Conservation (phyloP, 2,797 vertebrate genomes). For the Micropoecilia bifurca region DNA sequence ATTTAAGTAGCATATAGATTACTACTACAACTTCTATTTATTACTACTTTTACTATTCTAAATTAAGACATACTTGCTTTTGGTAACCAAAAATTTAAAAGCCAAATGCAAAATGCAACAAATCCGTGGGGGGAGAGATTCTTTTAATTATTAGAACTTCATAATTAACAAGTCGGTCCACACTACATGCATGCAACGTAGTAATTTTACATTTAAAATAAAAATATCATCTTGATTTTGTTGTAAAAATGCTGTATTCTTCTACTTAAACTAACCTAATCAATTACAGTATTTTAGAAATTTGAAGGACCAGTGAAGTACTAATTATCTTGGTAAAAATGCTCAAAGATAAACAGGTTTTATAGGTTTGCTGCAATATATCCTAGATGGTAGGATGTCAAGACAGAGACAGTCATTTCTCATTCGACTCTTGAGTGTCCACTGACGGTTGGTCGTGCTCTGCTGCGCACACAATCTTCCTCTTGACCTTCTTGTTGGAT, state of each 20-base stretch:
- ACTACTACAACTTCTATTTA: background rate
- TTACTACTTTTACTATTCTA: background rate
- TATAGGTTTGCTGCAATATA: conserved; percentile 12
- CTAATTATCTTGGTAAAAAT: conserved; percentile 12
- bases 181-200: background rate
- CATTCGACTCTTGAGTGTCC: conserved; percentile 60
- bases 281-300: conserved; percentile 5
- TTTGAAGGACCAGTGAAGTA: conserved; percentile 6
- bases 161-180: conserved; percentile 8
- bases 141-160: background rate
- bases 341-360: conserved; percentile 24
- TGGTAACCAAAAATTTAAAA: background rate
- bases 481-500: conserved; percentile 85
- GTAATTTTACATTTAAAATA: conserved; percentile 1
- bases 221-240: background rate
- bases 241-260: background rate
- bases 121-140: background rate
- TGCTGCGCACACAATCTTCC: conserved; percentile 75
- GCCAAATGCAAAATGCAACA: background rate
- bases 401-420: conserved; percentile 60
- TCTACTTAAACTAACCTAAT: background rate
- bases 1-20: background rate
- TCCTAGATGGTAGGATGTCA: conserved; percentile 29
- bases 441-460: conserved; percentile 56
- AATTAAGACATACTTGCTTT: background rate